A percentile compares a stretch with the other conserved stretches of the same genome.
Evolutionary conservation across 2,113 vertebrate genomes (phyloP).

Genomic region (Prochilodus magdalenae): DNA sequence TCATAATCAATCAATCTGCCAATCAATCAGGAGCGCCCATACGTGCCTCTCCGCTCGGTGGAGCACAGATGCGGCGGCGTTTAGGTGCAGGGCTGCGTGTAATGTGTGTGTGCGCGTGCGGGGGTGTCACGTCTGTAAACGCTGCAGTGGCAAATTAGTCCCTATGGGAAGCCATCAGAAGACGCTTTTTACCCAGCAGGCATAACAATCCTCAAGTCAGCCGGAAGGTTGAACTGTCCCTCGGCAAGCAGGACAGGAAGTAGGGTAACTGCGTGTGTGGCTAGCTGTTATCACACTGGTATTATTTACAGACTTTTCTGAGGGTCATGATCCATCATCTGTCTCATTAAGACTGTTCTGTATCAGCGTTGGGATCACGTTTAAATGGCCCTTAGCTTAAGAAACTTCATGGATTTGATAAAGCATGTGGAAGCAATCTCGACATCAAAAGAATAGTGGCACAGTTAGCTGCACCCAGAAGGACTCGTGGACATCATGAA

Average conservation of each 20-base stretch:
- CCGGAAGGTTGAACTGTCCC: slow-evolving; percentile 50
- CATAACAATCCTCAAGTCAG: slow-evolving; percentile 57
- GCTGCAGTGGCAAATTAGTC: slow-evolving; percentile 64
- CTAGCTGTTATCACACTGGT: background rate
- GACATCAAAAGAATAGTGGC: no score
- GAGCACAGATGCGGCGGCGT: slow-evolving; percentile 23
- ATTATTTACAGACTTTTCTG: background rate
- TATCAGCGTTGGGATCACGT: no score
- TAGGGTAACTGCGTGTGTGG: background rate
- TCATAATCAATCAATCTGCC: slow-evolving; percentile 64
- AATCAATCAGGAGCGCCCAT: slow-evolving; percentile 63
- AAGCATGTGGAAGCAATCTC: no score
- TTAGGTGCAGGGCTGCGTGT: slow-evolving; percentile 35
- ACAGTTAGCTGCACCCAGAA: no score
- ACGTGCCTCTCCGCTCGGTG: background rate
- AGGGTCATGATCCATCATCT: background rate
- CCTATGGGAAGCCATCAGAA: slow-evolving; percentile 53
- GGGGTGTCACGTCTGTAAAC: slow-evolving; percentile 52
- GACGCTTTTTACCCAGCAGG: slow-evolving; percentile 53
- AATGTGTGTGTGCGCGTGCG: slow-evolving; percentile 3
- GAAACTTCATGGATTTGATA: no score
- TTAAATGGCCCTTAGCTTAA: no score
- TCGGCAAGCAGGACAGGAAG: background rate
- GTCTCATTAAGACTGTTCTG: background rate
- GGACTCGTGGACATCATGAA: no score